These are phyloP conservation scores for Abramis brama DNA, from an alignment of 2,113 vertebrate genomes.

Conservation along the genomic window DNA sequence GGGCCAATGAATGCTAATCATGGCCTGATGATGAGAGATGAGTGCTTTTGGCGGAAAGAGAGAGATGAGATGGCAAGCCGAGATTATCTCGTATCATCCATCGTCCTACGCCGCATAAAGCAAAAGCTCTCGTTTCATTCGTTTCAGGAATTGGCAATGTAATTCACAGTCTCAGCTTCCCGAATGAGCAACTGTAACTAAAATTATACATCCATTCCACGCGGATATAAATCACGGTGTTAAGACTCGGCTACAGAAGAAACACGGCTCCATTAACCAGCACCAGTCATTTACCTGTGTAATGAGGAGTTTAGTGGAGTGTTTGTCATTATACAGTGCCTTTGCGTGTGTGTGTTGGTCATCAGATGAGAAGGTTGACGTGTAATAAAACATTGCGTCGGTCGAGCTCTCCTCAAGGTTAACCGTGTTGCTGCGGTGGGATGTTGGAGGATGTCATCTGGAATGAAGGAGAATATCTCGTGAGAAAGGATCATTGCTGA, in stretches of 20 bases:
- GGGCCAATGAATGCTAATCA: constrained; percentile 63
- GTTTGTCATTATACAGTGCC: constrained; percentile 57
- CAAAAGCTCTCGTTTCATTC: constrained; percentile 17
- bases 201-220: constrained; percentile 16
- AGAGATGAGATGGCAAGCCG: constrained; percentile 23
- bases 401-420: constrained; percentile 68
- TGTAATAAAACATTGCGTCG: constrained; percentile 66
- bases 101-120: constrained; percentile 2
- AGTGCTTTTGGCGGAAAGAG: constrained; percentile 29
- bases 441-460: constrained; percentile 63
- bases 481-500: background rate
- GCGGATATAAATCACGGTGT: constrained; percentile 61
- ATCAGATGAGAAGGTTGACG: constrained; percentile 10
- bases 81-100: constrained; percentile 5
- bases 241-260: constrained; percentile 50
- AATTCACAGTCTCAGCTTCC: background rate
- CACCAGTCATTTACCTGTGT: constrained; percentile 62
- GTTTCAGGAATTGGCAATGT: background rate
- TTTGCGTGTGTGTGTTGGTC: constrained; percentile 37
- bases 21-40: constrained; percentile 50
- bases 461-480: constrained; percentile 32
- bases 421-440: constrained; percentile 60
- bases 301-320: constrained; percentile 65
- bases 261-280: constrained; percentile 60
- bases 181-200: background rate